These are phyloP conservation scores for Delichon dasypus DNA, from an alignment of 2,797 vertebrate genomes.

Conservation along the genomic window DNA sequence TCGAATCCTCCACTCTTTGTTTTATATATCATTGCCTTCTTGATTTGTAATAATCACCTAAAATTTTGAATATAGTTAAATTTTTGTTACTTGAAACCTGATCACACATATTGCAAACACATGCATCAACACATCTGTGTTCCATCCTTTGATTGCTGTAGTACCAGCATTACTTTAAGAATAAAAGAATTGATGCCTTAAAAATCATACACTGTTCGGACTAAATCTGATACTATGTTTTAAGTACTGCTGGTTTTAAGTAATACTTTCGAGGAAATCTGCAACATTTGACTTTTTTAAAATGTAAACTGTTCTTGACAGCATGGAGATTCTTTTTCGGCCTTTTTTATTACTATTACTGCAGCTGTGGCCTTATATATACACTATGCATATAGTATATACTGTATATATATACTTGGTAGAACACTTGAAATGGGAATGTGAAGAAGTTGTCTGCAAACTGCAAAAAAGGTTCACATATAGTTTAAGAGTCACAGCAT, in stretches of 20 bases:
- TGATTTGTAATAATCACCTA: neutral
- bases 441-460: slow-evolving; percentile 35
- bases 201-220: neutral
- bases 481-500: slow-evolving; percentile 56
- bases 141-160: neutral
- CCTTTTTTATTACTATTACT: neutral
- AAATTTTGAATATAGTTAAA: neutral
- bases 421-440: neutral
- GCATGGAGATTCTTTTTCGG: neutral
- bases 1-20: neutral
- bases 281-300: neutral
- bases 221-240: neutral
- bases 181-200: neutral
- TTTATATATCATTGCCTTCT: neutral
- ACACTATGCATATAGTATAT: no score
- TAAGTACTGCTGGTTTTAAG: neutral
- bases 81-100: neutral
- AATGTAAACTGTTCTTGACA: neutral
- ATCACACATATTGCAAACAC: neutral
- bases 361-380: neutral
- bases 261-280: neutral
- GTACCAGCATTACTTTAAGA: neutral
- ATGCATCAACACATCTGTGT: slow-evolving; percentile 4
- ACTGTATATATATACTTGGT: neutral
- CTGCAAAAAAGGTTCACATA: slow-evolving; percentile 36